These are phyloP conservation scores for Mirza zaza DNA, from an alignment of 2,113 vertebrate species.

Conservation along the genomic window DNA sequence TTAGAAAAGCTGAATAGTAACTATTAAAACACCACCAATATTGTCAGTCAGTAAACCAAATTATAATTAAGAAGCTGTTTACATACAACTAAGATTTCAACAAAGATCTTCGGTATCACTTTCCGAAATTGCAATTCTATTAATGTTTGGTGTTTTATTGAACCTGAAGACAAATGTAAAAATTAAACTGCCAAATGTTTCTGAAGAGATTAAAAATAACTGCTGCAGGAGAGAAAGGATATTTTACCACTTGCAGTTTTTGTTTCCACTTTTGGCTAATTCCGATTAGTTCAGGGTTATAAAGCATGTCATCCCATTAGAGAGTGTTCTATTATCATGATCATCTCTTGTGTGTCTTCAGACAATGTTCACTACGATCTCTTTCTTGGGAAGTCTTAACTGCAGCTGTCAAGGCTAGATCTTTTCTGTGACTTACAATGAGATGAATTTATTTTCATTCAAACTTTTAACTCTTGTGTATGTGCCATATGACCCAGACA, in stretches of 20 bases:
- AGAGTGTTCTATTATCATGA: conserved; percentile 14
- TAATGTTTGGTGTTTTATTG: background rate
- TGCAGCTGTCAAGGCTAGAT: background rate
- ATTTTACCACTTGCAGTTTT: conserved; percentile 52
- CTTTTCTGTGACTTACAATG: background rate
- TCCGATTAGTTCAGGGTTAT: conserved; percentile 73
- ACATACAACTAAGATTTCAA: conserved; percentile 20
- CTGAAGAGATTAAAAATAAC: conserved; percentile 55
- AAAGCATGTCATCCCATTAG: conserved; percentile 69
- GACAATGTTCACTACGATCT: background rate
- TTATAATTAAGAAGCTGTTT: background rate
- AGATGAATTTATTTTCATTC: background rate
- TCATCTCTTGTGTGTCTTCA: background rate
- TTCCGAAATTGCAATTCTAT: background rate
- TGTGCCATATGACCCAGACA: background rate
- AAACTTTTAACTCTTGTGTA: background rate
- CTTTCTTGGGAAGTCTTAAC: background rate
- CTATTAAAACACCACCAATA: background rate
- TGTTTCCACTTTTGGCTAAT: conserved; percentile 69
- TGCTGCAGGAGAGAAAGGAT: conserved; percentile 46
- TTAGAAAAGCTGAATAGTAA: background rate
- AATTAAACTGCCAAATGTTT: conserved; percentile 46
- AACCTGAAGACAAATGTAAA: conserved; percentile 53
- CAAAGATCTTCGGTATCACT: background rate
- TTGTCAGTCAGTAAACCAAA: background rate